Evolutionary conservation across 2,888 invertebrate genomes (phyloP), one percentile per base, ranked within the genome.

Genomic region (Thyatira batis): DNA sequence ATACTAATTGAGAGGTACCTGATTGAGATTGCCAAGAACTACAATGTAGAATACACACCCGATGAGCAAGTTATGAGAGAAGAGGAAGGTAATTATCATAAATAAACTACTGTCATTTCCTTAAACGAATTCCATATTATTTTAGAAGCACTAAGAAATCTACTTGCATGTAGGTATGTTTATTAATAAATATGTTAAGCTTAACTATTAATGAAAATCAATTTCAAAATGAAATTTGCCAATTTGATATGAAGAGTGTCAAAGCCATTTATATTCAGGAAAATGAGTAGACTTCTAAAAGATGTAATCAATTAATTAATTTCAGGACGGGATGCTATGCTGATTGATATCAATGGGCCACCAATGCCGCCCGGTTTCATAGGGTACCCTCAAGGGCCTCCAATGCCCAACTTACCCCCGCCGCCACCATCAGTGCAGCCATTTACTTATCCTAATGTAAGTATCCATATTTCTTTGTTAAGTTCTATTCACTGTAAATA

Each of bases 21-120:
- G 69, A 96, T 98, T 72, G 99, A 99, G 91, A 99, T 99, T 69
- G 98, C 99, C 0, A 98, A 97, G 84, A 97, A 97, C 73, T 99
- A 98, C 80, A 97, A 98, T 85, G 95, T 99, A 49, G 95, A 96
- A 49, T 99, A 99, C 85, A 97, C 97, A 63, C 98, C 99, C 0
- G 99, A 99, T 93, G 96, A 97, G 63, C 96, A 97, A 87, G 94
- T 98, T 8, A 96, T 98, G 95, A 93, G 95, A 63, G 96, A 96
- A 65, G 96, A 96, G 57, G 92, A 92, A 67, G 93, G 93, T 93
- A 68, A 52, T 44, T 44, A 30, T 11, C 0, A 20, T 28, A 28
- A 1, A 43, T 9, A 5, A 10, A 20, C 13, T 20, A 45, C 23
- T 13, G 17, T 20, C 13, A 52, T 49, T 30, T 33, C 49, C 20